A percentile compares a stretch with the other conserved stretches of the same genome.
Conservation (phyloP, 2,797 vertebrate genomes). For the Naso thynnoides region DNA sequence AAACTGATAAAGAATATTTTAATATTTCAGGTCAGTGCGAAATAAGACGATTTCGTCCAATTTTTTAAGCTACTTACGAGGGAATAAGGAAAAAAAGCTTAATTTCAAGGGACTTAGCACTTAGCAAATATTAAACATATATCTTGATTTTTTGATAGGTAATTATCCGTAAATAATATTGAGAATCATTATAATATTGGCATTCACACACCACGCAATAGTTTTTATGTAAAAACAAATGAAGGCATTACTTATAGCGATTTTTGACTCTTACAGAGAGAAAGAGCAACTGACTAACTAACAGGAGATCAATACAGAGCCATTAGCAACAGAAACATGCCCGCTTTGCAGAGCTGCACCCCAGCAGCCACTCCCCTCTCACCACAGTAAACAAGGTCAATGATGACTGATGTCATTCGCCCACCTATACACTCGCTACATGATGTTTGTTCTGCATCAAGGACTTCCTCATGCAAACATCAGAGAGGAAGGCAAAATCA, state of each 20-base stretch:
- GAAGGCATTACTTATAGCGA: neutral
- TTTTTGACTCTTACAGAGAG: slow-evolving; percentile 1
- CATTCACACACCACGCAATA: neutral
- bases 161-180: neutral
- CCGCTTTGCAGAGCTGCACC: slow-evolving; percentile 53
- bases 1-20: neutral
- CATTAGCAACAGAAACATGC: slow-evolving; percentile 67
- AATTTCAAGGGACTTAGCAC: neutral
- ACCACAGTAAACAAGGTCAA: slow-evolving; percentile 75
- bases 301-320: slow-evolving; percentile 73
- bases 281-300: slow-evolving; percentile 9
- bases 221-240: neutral
- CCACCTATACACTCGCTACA: slow-evolving; percentile 40
- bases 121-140: neutral
- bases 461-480: slow-evolving; percentile 68
- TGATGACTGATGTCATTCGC: slow-evolving; percentile 71
- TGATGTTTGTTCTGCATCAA: slow-evolving; percentile 65
- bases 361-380: slow-evolving; percentile 58
- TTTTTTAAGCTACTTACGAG: neutral
- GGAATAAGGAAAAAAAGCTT: neutral
- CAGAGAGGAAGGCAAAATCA: slow-evolving; percentile 26
- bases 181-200: neutral
- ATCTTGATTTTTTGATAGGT: neutral
- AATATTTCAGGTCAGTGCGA: neutral
- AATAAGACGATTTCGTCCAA: neutral